These are phyloP conservation scores for Myxocyprinus asiaticus DNA, from an alignment of 2,113 vertebrate species.

Conservation along the genomic window DNA sequence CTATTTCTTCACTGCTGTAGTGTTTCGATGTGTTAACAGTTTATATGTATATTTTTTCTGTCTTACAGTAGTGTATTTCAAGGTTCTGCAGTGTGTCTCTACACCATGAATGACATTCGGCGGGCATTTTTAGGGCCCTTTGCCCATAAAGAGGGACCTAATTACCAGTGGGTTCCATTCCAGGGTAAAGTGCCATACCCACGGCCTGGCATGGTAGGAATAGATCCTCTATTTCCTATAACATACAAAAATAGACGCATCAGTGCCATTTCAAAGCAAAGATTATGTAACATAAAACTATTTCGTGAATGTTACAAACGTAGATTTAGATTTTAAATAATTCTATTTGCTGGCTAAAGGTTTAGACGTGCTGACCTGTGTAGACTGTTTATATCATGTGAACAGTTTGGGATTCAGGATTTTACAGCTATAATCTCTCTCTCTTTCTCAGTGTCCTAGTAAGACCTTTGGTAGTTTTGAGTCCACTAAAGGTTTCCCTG, in stretches of 20 bases:
- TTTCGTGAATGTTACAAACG: background rate
- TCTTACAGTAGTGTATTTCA: slow-evolving; percentile 87
- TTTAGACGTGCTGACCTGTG: background rate
- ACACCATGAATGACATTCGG: slow-evolving; percentile 96
- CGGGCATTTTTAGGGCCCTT: slow-evolving; percentile 96
- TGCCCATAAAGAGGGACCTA: slow-evolving; percentile 96
- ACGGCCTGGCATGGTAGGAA: slow-evolving; percentile 92
- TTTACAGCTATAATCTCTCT: slow-evolving; percentile 1
- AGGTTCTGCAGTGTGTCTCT: slow-evolving; percentile 92
- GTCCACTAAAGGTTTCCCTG: slow-evolving; percentile 95
- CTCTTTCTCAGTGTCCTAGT: slow-evolving; percentile 86
- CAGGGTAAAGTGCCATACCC: slow-evolving; percentile 96
- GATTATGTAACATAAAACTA: too few species aligned
- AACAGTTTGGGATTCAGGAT: background rate
- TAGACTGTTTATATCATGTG: background rate
- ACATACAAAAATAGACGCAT: too few species aligned
- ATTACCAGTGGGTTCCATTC: slow-evolving; percentile 96
- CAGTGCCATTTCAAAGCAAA: too few species aligned
- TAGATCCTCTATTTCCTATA: too few species aligned
- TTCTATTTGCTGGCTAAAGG: too few species aligned
- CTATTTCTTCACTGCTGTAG: background rate
- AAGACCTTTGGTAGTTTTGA: slow-evolving; percentile 96
- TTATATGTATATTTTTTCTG: slow-evolving; percentile 27
- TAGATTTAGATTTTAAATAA: background rate
- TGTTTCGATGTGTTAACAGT: background rate